phyloP scores from a whole-genome alignment of 1,140 invertebrate species.

The Helicorthomorpha holstii region DNA sequence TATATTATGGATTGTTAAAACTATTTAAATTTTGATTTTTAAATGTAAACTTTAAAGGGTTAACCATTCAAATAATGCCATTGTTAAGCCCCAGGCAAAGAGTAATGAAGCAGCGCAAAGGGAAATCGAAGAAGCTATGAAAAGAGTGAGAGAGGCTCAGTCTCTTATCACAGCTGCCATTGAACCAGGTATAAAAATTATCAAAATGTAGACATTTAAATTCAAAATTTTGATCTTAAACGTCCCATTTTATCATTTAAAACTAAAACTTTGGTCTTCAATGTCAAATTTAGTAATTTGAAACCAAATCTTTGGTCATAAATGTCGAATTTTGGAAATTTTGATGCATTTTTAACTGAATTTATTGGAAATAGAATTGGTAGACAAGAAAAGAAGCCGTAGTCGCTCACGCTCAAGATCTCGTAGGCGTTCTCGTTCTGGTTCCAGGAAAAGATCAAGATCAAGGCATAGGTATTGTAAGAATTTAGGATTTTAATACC shows the following conservation, averaged over 20 bases:
- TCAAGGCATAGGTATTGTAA: not conserved
- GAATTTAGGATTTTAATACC: not conserved
- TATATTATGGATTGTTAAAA: not conserved
- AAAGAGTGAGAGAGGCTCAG: slow-evolving; percentile 84
- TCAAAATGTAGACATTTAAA: too few relatives aligned
- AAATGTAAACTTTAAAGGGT: slow-evolving; percentile 37
- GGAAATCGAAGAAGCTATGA: slow-evolving; percentile 95
- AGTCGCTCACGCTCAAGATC: slow-evolving; percentile 16
- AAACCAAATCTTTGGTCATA: too few relatives aligned
- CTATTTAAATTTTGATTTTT: slow-evolving; percentile 17
- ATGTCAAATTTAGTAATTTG: too few relatives aligned
- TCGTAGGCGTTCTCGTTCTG: slow-evolving; percentile 11
- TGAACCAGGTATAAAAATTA: slow-evolving; percentile 38
- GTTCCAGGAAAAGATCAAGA: slow-evolving; percentile 2
- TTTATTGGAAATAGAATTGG: too few relatives aligned
- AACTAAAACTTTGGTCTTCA: too few relatives aligned
- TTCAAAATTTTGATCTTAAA: not conserved
- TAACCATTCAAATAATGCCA: slow-evolving; percentile 74
- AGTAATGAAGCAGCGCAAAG: slow-evolving; percentile 84
- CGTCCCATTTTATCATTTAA: not conserved
- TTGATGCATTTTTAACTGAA: too few relatives aligned
- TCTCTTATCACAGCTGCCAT: slow-evolving; percentile 82
- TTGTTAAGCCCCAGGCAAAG: slow-evolving; percentile 82
- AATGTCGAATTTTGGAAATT: too few relatives aligned
- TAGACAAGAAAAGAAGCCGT: slow-evolving; percentile 45